A percentile compares a stretch with the other conserved stretches of the same genome.
phyloP scores from a whole-genome alignment of 2,113 vertebrate genomes.

The Tupaia chinensis region DNA sequence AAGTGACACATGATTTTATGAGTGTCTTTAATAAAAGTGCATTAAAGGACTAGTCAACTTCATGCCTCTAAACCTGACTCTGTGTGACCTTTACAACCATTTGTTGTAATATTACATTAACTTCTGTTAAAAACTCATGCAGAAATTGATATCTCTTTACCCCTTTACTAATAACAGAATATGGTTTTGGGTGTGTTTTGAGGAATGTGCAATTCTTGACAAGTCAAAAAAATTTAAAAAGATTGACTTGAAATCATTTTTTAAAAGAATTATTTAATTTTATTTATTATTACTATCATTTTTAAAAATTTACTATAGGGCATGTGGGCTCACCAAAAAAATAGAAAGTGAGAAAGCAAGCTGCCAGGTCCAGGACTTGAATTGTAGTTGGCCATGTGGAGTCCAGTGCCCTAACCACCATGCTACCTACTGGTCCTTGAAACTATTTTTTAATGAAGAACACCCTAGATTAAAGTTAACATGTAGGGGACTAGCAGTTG shows the following conservation, averaged over 20 bases:
- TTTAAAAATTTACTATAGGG: no score
- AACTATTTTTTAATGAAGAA: background rate
- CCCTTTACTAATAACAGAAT: slow-evolving; percentile 30
- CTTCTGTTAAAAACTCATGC: slow-evolving; percentile 43
- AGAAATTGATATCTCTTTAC: slow-evolving; percentile 47
- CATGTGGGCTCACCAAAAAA: no score
- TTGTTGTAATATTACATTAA: slow-evolving; percentile 22
- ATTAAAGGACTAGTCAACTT: slow-evolving; percentile 26
- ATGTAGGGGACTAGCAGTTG: background rate
- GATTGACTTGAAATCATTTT: slow-evolving; percentile 25
- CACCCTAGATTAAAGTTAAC: slow-evolving; percentile 70
- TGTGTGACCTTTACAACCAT: slow-evolving; percentile 47
- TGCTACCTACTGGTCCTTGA: no score
- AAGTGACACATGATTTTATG: slow-evolving; percentile 18
- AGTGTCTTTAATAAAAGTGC: slow-evolving; percentile 62
- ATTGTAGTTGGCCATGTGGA: no score
- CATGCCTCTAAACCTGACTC: slow-evolving; percentile 43
- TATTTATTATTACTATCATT: no score
- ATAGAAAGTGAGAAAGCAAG: no score
- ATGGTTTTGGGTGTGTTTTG: background rate
- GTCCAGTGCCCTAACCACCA: no score
- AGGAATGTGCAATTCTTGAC: slow-evolving; percentile 22
- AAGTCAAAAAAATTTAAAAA: background rate
- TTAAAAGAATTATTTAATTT: no score
- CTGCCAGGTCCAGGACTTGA: no score